These are phyloP conservation scores for Odontomachus brunneus DNA, from an alignment of 1,140 invertebrate species.

Conservation along the genomic window DNA sequence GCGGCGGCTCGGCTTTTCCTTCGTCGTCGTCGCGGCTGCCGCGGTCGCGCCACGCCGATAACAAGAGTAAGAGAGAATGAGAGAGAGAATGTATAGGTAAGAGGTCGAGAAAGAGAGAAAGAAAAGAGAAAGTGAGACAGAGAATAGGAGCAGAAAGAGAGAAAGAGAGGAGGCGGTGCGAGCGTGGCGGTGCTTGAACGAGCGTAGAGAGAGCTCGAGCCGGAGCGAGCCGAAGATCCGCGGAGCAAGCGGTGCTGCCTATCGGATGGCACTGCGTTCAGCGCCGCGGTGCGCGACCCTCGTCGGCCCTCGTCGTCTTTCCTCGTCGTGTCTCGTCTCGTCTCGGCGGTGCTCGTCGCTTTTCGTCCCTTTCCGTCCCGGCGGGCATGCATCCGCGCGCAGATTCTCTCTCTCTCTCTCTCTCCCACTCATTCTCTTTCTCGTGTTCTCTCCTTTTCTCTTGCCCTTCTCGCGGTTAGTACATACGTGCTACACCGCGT, in stretches of 20 bases:
- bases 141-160: slow-evolving; percentile 12
- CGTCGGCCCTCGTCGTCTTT: slow-evolving; percentile 76
- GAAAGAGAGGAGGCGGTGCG: slow-evolving; percentile 52
- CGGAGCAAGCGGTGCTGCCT: slow-evolving; percentile 79
- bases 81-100: neutral
- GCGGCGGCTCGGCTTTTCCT: slow-evolving; percentile 59
- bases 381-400: slow-evolving; percentile 50
- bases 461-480: neutral
- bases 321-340: slow-evolving; percentile 72
- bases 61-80: neutral
- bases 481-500: slow-evolving; percentile 33
- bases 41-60: slow-evolving; percentile 60
- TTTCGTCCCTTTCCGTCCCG: slow-evolving; percentile 69
- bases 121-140: neutral
- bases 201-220: slow-evolving; percentile 65
- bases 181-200: slow-evolving; percentile 67
- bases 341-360: slow-evolving; percentile 73
- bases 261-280: slow-evolving; percentile 81
- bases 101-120: neutral
- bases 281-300: slow-evolving; percentile 77
- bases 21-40: slow-evolving; percentile 56
- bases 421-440: slow-evolving; percentile 12
- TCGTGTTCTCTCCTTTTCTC: neutral
- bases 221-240: slow-evolving; percentile 69
- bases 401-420: slow-evolving; percentile 20